Evolutionary conservation across 1,140 invertebrate genomes (phyloP).

Genomic region (Ostrea denselamellosa): DNA sequence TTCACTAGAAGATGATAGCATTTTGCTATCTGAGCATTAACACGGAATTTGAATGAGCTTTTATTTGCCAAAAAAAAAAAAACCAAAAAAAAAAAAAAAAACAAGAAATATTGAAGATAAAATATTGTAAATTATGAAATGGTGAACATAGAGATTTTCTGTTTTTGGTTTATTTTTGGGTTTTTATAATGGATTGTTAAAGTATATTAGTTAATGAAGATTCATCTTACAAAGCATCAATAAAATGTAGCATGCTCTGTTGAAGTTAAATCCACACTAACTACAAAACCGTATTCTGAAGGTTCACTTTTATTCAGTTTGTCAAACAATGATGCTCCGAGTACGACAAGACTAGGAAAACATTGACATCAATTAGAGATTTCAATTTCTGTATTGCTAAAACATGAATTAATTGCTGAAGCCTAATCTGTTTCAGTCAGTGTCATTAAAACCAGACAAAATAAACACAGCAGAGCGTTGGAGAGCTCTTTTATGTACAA

Average conservation of each 20-base stretch:
- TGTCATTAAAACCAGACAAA: slow-evolving; percentile 26
- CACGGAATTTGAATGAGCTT: slow-evolving; percentile 5
- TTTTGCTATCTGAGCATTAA: not conserved
- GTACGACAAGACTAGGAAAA: not conserved
- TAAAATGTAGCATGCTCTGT: not conserved
- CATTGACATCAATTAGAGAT: slow-evolving; percentile 22
- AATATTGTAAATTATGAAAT: not conserved
- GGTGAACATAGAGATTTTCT: not conserved
- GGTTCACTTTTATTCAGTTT: not conserved
- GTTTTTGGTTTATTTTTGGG: too few species aligned
- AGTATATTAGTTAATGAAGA: not conserved
- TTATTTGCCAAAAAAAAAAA: not conserved
- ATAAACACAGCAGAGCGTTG: not conserved
- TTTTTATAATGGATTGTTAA: not conserved
- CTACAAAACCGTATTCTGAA: not conserved
- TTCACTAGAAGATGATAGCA: slow-evolving; percentile 8
- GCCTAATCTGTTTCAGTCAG: slow-evolving; percentile 1
- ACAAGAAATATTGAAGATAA: not conserved
- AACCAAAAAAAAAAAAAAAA: not conserved
- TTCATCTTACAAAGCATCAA: not conserved
- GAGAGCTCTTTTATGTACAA: slow-evolving; percentile 26
- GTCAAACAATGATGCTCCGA: not conserved
- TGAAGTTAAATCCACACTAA: not conserved
- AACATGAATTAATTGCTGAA: slow-evolving; percentile 17
- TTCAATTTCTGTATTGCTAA: slow-evolving; percentile 20